Evolutionary conservation across 2,888 invertebrate genomes (phyloP), one percentile per base, ranked within the genome.

Genomic region (Athetis lepigone): DNA sequence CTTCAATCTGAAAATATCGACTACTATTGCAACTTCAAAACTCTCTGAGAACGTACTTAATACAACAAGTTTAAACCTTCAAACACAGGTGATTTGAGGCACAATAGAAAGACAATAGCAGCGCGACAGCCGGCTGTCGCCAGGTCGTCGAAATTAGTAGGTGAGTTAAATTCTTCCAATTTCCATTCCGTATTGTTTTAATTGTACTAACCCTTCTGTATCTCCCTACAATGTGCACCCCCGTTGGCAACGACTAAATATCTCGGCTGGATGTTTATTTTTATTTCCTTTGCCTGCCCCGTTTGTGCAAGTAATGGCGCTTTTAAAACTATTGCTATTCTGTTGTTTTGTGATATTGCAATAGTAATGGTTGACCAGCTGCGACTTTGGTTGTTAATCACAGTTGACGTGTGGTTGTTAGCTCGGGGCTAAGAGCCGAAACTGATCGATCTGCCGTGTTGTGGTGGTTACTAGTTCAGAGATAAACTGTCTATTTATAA

Each of bases 291-390:
- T 70, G 72, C 63, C 58, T 51, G 57, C 45, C 49, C 71, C 76
- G 71, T 72, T 72, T 75, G 72, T 70, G 76, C 70, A 70, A 72
- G 76, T 75, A 72, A 72, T 70, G 72, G 76, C 40, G 76, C 72
- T 72, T 75, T 72, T 75, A 72, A 70, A 72, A 75, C 72, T 72
- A 72, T 75, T 72, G 76, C 76, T 70, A 62, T 57, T 55, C 47
- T 55, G 75, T 71, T 75, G 63, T 71, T 57, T 62, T 70, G 76
- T 57, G 45, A 46, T 57, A 62, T 62, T 51, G 57, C 50, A 52
- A 61, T 52, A 50, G 76, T 39, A 63, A 50, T 50, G 23, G 46
- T 37, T 50, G 49, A 57, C 57, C 71, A 72, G 76, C 63, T 72
- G 71, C 9, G 39, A 68, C 69, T 75, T 52, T 27, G 33, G 8